Conservation (phyloP, 2,113 vertebrate genomes). For the Eubucco bourcierii region DNA sequence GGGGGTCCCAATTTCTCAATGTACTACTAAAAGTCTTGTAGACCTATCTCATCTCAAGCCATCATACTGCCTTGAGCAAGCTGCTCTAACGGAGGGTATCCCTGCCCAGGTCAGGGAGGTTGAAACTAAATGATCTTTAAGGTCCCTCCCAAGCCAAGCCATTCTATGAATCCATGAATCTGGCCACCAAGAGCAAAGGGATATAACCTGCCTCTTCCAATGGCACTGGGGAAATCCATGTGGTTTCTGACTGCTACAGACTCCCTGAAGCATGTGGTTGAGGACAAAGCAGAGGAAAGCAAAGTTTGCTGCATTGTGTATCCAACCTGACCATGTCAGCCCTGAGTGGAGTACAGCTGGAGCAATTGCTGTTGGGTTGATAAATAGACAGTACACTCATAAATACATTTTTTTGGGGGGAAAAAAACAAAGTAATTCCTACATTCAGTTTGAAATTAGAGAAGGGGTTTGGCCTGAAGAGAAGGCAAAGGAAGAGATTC, state of each 20-base stretch:
- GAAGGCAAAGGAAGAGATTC: background rate
- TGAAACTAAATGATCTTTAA: too few relatives aligned
- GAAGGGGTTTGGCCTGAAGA: background rate
- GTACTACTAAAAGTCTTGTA: too few relatives aligned
- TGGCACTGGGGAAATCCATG: background rate
- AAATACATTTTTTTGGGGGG: background rate
- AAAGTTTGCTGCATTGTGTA: background rate
- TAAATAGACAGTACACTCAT: background rate
- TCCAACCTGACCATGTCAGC: background rate
- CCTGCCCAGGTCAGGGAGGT: too few relatives aligned
- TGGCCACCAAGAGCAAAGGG: background rate
- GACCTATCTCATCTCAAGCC: too few relatives aligned
- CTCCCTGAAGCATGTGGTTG: background rate
- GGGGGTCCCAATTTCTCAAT: too few relatives aligned
- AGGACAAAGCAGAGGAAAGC: background rate
- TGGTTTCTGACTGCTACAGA: background rate
- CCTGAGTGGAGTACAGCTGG: background rate
- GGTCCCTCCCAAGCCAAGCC: too few relatives aligned
- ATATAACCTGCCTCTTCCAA: background rate
- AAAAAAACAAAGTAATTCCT: background rate
- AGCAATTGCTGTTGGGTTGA: background rate
- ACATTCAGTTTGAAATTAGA: background rate
- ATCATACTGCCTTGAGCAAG: too few relatives aligned
- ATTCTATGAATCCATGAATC: too few relatives aligned
- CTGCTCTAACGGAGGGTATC: too few relatives aligned